phyloP scores from a whole-genome alignment of 2,797 vertebrate species.

The Zenarchopterus dispar region DNA sequence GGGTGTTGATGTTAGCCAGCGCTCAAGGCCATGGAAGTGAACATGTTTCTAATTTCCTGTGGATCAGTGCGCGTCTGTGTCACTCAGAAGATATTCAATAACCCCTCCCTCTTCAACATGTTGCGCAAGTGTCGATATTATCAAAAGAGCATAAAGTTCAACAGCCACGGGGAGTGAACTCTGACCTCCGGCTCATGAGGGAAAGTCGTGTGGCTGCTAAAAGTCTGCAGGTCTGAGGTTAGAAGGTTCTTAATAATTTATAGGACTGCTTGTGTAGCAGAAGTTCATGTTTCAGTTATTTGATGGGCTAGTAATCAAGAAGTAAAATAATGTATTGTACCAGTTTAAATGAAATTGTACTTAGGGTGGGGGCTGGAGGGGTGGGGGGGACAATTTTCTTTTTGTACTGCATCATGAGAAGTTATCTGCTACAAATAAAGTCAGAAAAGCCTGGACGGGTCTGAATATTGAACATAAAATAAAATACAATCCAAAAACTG shows the following conservation, averaged over 20 bases:
- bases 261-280: background rate
- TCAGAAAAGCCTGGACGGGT: too few species aligned
- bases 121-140: slow-evolving; percentile 61
- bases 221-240: background rate
- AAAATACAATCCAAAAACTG: too few species aligned
- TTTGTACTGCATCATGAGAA: too few species aligned
- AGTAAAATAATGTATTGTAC: background rate
- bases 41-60: slow-evolving; percentile 72
- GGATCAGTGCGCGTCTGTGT: slow-evolving; percentile 56
- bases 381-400: too few species aligned
- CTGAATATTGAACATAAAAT: too few species aligned
- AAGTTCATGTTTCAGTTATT: background rate
- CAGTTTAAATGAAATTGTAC: too few species aligned
- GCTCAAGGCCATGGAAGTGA: slow-evolving; percentile 62
- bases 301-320: background rate
- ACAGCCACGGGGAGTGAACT: slow-evolving; percentile 15
- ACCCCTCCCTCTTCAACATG: slow-evolving; percentile 30
- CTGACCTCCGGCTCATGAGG: slow-evolving; percentile 22
- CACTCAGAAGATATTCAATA: slow-evolving; percentile 66
- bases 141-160: slow-evolving; percentile 52
- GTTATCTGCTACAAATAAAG: too few species aligned
- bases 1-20: slow-evolving; percentile 42
- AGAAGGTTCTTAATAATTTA: background rate
- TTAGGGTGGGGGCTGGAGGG: too few species aligned
- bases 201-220: background rate